These are phyloP conservation scores for Lasioglossum morio DNA, from an alignment of 2,888 invertebrate species.

Conservation along the genomic window DNA sequence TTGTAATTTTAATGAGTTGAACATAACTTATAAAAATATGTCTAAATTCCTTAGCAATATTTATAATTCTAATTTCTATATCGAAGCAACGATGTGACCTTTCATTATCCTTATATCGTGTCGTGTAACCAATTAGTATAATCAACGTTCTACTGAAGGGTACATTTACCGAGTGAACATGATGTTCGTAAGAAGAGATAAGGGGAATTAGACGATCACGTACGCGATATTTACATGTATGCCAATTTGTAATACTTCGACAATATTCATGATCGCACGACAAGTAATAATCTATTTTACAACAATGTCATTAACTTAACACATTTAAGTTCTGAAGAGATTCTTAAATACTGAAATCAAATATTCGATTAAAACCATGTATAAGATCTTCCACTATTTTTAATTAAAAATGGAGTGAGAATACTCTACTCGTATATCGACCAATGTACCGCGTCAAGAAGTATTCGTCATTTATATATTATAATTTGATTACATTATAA, in stretches of 20 bases:
- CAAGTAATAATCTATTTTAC: too few species aligned
- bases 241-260: too few species aligned
- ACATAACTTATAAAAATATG: background rate
- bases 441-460: too few species aligned
- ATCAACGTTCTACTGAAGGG: background rate
- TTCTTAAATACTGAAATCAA: too few species aligned
- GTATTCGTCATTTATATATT: background rate
- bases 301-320: too few species aligned
- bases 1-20: background rate
- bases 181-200: background rate
- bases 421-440: background rate
- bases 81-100: background rate
- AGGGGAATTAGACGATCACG: background rate
- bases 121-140: background rate
- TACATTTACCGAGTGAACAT: background rate
- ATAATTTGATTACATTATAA: slow-evolving; percentile 18
- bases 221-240: background rate
- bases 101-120: background rate
- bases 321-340: too few species aligned
- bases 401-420: background rate
- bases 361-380: too few species aligned
- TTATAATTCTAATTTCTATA: too few species aligned
- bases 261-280: too few species aligned
- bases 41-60: background rate
- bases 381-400: background rate